Conservation (phyloP, 2,888 invertebrate genomes). For the Ochropleura plecta region DNA sequence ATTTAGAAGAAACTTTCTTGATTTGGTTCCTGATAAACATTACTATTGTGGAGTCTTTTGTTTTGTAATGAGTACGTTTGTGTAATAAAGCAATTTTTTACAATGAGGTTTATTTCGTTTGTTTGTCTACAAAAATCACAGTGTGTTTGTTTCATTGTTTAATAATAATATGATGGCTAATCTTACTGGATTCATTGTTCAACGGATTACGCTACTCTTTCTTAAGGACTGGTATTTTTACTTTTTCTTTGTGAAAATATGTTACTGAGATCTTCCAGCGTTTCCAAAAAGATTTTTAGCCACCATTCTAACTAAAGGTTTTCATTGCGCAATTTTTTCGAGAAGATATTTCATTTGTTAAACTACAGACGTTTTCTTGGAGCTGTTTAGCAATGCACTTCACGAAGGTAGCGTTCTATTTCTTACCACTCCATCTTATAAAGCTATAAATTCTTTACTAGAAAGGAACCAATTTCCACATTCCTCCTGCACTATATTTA, state of each 20-base stretch:
- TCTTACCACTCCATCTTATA: too few species aligned
- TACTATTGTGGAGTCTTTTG: slow-evolving; percentile 1
- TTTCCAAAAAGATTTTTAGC: neutral
- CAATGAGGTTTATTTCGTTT: neutral
- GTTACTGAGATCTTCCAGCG: neutral
- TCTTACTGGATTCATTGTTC: neutral
- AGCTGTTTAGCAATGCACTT: neutral
- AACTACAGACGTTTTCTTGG: neutral
- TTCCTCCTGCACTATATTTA: neutral
- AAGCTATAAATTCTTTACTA: neutral
- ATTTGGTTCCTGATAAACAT: slow-evolving; percentile 11
- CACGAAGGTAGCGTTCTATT: neutral
- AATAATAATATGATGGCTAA: neutral
- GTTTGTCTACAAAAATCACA: neutral
- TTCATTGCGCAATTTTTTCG: too few species aligned
- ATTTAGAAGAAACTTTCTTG: slow-evolving; percentile 2
- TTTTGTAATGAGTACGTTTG: neutral
- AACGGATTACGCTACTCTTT: neutral
- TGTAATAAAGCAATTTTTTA: neutral
- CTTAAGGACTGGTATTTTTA: neutral
- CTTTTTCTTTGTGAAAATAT: neutral
- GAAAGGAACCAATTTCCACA: neutral
- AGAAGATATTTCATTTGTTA: neutral
- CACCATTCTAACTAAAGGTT: neutral
- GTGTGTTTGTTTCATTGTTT: neutral